Evolutionary conservation across 2,113 vertebrate genomes (phyloP).

Genomic region (Pardalotus punctatus): DNA sequence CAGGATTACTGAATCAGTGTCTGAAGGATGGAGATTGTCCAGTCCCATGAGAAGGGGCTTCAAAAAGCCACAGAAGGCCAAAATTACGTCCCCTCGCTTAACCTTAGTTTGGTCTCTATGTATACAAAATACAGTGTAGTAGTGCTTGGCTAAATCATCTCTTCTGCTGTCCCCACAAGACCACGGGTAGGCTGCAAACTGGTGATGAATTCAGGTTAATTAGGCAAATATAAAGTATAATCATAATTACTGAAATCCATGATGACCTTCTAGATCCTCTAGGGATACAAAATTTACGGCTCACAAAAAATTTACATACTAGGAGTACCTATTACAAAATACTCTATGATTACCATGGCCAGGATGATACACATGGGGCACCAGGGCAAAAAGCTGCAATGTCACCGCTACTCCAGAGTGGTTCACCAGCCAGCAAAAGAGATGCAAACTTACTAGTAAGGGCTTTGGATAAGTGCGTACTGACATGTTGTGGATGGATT

Average conservation of each 20-base stretch:
- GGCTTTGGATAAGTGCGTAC: neutral
- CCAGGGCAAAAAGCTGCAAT: neutral
- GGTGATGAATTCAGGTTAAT: neutral
- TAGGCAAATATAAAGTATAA: neutral
- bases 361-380: fast-evolving
- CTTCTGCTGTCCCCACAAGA: neutral
- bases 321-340: neutral
- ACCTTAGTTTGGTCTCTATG: neutral
- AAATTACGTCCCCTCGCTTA: neutral
- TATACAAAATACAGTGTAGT: neutral
- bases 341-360: neutral
- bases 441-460: neutral
- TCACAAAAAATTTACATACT: neutral
- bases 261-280: neutral
- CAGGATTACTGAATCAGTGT: neutral
- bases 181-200: neutral
- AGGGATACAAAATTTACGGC: neutral
- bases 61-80: neutral
- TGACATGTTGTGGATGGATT: neutral
- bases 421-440: neutral
- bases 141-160: neutral
- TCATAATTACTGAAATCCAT: neutral
- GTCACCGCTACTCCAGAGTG: neutral
- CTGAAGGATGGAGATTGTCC: neutral
- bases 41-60: neutral